Base-by-base conservation (phyloP, 2,888 invertebrate genomes). In the Vesta saturnalis region DNA sequence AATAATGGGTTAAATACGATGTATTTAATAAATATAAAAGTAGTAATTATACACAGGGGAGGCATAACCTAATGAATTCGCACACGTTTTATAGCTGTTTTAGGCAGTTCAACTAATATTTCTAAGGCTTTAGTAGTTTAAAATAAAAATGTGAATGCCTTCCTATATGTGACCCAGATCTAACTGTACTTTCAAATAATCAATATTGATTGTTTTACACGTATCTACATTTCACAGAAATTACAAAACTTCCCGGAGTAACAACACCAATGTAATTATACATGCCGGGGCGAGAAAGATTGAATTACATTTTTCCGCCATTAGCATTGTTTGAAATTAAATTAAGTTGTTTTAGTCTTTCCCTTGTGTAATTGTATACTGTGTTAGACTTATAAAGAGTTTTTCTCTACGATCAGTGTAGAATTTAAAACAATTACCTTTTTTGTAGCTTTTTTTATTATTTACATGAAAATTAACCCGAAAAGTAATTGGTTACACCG, bases 41-140 rank as follows among this genome's bases (percentile, higher is more conserved):
- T 15, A 56, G 15, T 56, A 35, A 56, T 56, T 56, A 23, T 56
- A 56, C 55, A 23, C 56, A n/a, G 3, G 56, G 56, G 56, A 23
- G 14, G 14, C 35, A 56, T 56, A 56, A 35, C 3, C 56, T 22
- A 35, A 12, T n/a, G 15, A 56, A 56, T 35, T 56, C 15, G 15
- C 56, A 23, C 15, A 56, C 56, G 14, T 23, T 35, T 49, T 56
- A 56, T 23, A 23, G 30, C 35, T 14, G n/a, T 56, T 55, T 21
- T 16, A 19, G 52, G 47, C 16, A 3, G 47, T 16, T 5, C 12
- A 12, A 15, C 47, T 8, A 16, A 47, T 16, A 47, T 47, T 43
- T 43, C 14, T 5, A n/a, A 43, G 1, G n/a, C 43, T 5, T 12
- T n/a, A 16, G 5, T 21, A 19, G 52, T 52, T 52, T 52, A 52